A percentile compares a stretch with the other conserved stretches of the same genome.
phyloP scores from a whole-genome alignment of 2,113 vertebrate species.

The Hydropotes inermis region DNA sequence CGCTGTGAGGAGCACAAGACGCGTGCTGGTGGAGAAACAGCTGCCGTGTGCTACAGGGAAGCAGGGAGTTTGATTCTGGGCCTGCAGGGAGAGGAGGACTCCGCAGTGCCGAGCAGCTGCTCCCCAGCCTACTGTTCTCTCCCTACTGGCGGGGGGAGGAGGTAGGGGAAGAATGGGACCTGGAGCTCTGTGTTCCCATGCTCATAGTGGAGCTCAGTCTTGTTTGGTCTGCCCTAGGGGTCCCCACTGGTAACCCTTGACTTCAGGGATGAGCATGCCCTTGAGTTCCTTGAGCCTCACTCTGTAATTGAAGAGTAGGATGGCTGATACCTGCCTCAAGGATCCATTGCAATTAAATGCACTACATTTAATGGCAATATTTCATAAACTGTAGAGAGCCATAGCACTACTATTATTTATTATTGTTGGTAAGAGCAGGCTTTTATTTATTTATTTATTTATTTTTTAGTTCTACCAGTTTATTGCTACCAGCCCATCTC shows the following conservation, averaged over 20 bases:
- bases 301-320: not conserved
- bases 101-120: not conserved
- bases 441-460: not conserved
- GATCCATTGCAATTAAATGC: not conserved
- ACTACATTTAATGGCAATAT: not conserved
- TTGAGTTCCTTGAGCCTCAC: not conserved
- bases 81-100: not conserved
- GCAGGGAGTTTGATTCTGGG: not conserved
- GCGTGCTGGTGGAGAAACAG: rapidly evolving
- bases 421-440: not conserved
- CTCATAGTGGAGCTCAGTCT: rapidly evolving
- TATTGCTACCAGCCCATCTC: too few relatives aligned
- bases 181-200: too few relatives aligned
- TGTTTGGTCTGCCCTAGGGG: not conserved
- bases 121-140: not conserved
- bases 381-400: not conserved
- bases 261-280: not conserved
- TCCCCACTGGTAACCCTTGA: not conserved
- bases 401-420: not conserved
- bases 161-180: not conserved
- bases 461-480: too few relatives aligned
- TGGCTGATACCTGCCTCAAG: not conserved
- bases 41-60: too few relatives aligned
- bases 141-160: not conserved
- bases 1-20: not conserved